Percentiles rank a stretch among this genome's conserved stretches.
Evolutionary conservation across 2,888 invertebrate genomes (phyloP).

Genomic region (Candidula unifasciata): DNA sequence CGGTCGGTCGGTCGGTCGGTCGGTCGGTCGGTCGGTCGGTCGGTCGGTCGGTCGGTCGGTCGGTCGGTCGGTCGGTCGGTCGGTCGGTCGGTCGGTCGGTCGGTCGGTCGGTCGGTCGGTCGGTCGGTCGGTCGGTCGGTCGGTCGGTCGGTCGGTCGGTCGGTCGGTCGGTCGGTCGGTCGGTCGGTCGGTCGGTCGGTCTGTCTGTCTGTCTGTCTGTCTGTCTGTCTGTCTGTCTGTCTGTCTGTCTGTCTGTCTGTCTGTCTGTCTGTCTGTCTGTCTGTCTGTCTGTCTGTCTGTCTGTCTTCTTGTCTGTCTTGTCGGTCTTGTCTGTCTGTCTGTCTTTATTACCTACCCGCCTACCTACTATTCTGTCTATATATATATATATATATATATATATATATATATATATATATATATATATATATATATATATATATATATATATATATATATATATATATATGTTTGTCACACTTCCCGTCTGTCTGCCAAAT

Average conservation of each 20-base stretch:
- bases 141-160: slow-evolving; percentile 4
- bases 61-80: not conserved
- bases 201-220: slow-evolving; percentile 12
- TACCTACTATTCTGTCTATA: no score
- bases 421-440: no score
- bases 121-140: not conserved
- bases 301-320: slow-evolving; percentile 3
- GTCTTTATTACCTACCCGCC: no score
- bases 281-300: slow-evolving; percentile 10
- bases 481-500: no score
- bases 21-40: slow-evolving; percentile 24
- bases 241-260: slow-evolving; percentile 16
- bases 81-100: not conserved
- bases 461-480: no score
- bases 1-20: slow-evolving; percentile 9
- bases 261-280: slow-evolving; percentile 23
- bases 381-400: no score
- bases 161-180: slow-evolving; percentile 19
- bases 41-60: slow-evolving; percentile 2
- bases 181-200: slow-evolving; percentile 7
- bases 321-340: no score
- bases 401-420: no score
- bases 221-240: slow-evolving; percentile 17
- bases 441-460: no score
- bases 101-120: slow-evolving; percentile 7